These are phyloP conservation scores for Pristiophorus japonicus DNA, from an alignment of 2,113 vertebrate species.

Conservation along the genomic window DNA sequence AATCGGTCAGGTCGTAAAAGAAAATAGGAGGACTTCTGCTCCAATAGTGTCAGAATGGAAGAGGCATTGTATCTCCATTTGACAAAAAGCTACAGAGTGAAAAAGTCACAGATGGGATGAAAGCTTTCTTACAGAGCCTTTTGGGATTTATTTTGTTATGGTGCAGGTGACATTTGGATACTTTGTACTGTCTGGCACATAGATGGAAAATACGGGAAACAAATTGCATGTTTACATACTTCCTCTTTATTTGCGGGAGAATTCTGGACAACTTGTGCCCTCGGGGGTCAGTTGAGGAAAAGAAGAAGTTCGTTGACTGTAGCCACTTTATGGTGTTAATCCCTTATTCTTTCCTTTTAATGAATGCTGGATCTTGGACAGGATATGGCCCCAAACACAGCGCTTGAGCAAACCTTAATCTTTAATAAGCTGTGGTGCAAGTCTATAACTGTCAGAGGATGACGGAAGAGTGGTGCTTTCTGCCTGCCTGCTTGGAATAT, in stretches of 20 bases:
- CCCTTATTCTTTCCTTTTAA: constrained; percentile 47
- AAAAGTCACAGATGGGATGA: background rate
- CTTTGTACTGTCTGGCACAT: background rate
- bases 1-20: constrained; percentile 19
- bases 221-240: constrained; percentile 26
- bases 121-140: background rate
- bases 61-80: background rate
- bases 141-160: background rate
- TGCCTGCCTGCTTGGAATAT: constrained; percentile 56
- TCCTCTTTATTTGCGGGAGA: background rate
- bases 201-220: background rate
- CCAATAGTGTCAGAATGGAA: background rate
- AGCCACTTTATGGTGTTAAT: constrained; percentile 47
- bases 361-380: constrained; percentile 52
- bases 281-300: background rate
- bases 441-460: constrained; percentile 64
- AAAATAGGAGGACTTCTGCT: constrained; percentile 6
- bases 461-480: constrained; percentile 51
- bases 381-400: constrained; percentile 53
- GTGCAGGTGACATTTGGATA: background rate
- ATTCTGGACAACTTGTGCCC: background rate
- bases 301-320: background rate
- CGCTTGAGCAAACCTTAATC: constrained; percentile 58
- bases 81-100: background rate
- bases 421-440: constrained; percentile 64